Evolutionary conservation across 2,797 vertebrate species (phyloP), one percentile per base, ranked within the genome.

Genomic region (Parauchenoglanis punctatus): DNA sequence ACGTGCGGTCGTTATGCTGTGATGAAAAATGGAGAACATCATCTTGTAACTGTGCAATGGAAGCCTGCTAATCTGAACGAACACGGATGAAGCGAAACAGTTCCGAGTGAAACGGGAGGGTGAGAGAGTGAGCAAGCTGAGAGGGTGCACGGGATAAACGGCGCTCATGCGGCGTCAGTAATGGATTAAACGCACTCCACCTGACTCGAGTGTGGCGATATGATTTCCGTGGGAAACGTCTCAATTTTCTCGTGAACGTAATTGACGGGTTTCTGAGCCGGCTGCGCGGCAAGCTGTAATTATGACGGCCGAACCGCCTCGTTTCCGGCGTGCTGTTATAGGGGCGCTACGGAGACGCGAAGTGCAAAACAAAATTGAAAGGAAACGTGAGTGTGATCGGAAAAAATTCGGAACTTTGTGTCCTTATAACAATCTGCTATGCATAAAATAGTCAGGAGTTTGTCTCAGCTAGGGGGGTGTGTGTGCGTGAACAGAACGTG

Each of bases 241-340:
- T 92, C 91, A 49, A 92, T 94, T 95, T 94, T 92, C 89, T 73
- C 87, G 2, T 0, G 86, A 63, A 88, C 49, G 84, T 94, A 94
- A 94, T 94, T 94, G 91, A 91, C 87, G 89, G 90, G 90, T 93
- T 93, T 88, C 90, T 89, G 92, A 46, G 35, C 58, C 59, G 11
- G 7, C 18, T 18, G 54, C 18, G 18, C 11, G 4, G 20, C 15
- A 63, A 81, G 78, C 58, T 35, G 58, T 81, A 81, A 81, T 81
- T 81, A 81, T 25, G n/a, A 81, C 20, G 1, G 2, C 20, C 58
- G 20, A 58, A n/a, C 63, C 58, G 63, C 58, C 58, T 63, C 78
- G 13, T 4, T 13, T 54, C 0, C 23, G 23, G 20, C 3, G 18
- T n/a, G 76, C 35, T 20, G 58, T 78, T 58, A 78, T 4, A 20